phyloP scores from a whole-genome alignment of 2,888 invertebrate genomes.

The Galerucella pusilla region DNA sequence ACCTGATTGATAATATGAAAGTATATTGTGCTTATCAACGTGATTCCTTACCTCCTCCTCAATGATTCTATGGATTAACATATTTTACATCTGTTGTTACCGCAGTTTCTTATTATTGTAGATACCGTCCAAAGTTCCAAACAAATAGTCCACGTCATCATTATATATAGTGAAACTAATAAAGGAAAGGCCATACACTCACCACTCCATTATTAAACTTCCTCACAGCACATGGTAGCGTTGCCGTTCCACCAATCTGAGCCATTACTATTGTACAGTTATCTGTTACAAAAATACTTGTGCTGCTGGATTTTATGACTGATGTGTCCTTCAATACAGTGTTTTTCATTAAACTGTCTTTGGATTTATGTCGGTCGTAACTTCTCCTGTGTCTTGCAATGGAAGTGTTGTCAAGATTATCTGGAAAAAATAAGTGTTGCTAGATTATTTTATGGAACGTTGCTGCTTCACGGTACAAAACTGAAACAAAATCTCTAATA shows the following conservation, averaged over 20 bases:
- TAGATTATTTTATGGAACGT: not conserved
- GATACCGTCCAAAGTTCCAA: too few species aligned
- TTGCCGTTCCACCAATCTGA: slow-evolving; percentile 68
- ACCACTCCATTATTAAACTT: slow-evolving; percentile 68
- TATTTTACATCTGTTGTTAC: too few species aligned
- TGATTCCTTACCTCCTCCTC: too few species aligned
- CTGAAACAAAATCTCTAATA: not conserved
- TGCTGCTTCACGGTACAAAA: not conserved
- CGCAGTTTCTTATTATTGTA: too few species aligned
- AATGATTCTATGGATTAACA: too few species aligned
- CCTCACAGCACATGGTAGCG: slow-evolving; percentile 67
- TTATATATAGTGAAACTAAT: not conserved
- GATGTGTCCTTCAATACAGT: slow-evolving; percentile 30
- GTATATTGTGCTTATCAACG: too few species aligned
- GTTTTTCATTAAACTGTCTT: slow-evolving; percentile 34
- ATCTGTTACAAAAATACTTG: slow-evolving; percentile 64
- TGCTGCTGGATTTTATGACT: slow-evolving; percentile 26
- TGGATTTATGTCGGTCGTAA: slow-evolving; percentile 44
- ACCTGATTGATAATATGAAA: too few species aligned
- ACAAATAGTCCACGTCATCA: too few species aligned
- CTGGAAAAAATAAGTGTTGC: slow-evolving; percentile 29
- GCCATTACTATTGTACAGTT: slow-evolving; percentile 68
- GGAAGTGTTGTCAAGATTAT: slow-evolving; percentile 11
- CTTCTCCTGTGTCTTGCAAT: slow-evolving; percentile 40
- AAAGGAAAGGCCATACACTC: slow-evolving; percentile 52